Percentiles rank a stretch among this genome's conserved stretches.
These are phyloP conservation scores for Acheta domesticus DNA, from an alignment of 2,888 invertebrate species.

Conservation along the genomic window DNA sequence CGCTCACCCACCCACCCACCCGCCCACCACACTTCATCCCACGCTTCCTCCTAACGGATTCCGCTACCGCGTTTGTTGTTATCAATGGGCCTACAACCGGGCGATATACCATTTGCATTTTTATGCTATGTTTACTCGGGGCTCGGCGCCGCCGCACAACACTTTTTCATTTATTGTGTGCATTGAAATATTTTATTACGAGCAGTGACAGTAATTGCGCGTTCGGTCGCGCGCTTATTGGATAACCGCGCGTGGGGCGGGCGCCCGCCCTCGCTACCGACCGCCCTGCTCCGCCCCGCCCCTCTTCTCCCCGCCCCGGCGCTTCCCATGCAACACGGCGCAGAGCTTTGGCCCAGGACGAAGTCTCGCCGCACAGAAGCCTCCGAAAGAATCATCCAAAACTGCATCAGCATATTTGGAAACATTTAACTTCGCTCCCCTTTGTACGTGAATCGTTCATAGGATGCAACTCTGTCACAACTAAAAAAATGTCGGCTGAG, in stretches of 20 bases:
- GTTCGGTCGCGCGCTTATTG: constrained; percentile 18
- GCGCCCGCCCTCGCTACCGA: background rate
- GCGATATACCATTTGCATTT: constrained; percentile 18
- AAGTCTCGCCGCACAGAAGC: too few relatives aligned
- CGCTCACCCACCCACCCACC: too few relatives aligned
- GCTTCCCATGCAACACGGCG: too few relatives aligned
- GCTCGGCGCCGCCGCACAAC: background rate
- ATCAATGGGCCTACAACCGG: constrained; percentile 3
- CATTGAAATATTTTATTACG: constrained; percentile 11
- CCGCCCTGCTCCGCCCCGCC: background rate
- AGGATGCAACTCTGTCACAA: too few relatives aligned
- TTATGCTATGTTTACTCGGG: background rate
- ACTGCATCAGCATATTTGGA: too few relatives aligned
- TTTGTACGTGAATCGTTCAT: too few relatives aligned
- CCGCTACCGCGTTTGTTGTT: background rate
- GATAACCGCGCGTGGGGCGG: constrained; percentile 4
- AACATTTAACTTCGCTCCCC: too few relatives aligned
- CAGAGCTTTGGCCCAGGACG: too few relatives aligned
- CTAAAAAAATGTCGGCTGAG: too few relatives aligned
- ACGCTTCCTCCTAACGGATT: too few relatives aligned
- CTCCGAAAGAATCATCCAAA: too few relatives aligned
- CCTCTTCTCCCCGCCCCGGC: background rate
- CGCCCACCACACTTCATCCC: too few relatives aligned
- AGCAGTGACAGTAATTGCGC: constrained; percentile 18
- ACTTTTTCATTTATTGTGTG: background rate